phyloP scores from a whole-genome alignment of 2,888 invertebrate genomes.

The Eumerus sabulonum region DNA sequence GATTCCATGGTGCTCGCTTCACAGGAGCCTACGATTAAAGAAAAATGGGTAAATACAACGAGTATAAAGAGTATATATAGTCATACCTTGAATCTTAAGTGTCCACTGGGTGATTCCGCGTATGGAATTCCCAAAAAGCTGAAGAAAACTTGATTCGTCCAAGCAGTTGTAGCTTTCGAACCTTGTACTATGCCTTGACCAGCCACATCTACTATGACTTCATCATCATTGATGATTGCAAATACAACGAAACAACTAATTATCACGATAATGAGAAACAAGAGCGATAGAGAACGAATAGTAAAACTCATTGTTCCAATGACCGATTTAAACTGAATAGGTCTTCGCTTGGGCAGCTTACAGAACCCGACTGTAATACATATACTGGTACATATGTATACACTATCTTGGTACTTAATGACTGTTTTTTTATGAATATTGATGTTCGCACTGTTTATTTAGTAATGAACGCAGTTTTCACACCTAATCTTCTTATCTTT shows the following conservation, averaged over 20 bases:
- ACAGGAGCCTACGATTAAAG: slow-evolving; percentile 73
- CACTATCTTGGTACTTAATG: too few species aligned
- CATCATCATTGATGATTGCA: too few species aligned
- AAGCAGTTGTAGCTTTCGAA: slow-evolving; percentile 72
- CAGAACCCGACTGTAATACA: too few species aligned
- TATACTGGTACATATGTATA: too few species aligned
- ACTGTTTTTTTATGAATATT: too few species aligned
- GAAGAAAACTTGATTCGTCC: slow-evolving; percentile 75
- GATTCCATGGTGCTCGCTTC: slow-evolving; percentile 74
- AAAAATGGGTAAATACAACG: slow-evolving; percentile 5
- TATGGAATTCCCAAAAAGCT: slow-evolving; percentile 77
- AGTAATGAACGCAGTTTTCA: neutral
- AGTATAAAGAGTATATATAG: too few species aligned
- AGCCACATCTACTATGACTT: slow-evolving; percentile 69
- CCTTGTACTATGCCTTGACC: slow-evolving; percentile 74
- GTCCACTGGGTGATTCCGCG: slow-evolving; percentile 75
- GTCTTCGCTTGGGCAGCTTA: neutral
- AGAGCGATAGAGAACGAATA: slow-evolving; percentile 20
- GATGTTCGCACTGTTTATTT: neutral
- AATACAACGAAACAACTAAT: slow-evolving; percentile 2
- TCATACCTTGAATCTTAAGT: slow-evolving; percentile 74
- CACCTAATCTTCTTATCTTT: slow-evolving; percentile 20
- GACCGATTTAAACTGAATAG: slow-evolving; percentile 39
- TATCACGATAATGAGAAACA: slow-evolving; percentile 22
- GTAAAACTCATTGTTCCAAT: slow-evolving; percentile 36